These are phyloP conservation scores for Cephalopholis sonnerati DNA, from an alignment of 2,113 vertebrate genomes.

Conservation along the genomic window DNA sequence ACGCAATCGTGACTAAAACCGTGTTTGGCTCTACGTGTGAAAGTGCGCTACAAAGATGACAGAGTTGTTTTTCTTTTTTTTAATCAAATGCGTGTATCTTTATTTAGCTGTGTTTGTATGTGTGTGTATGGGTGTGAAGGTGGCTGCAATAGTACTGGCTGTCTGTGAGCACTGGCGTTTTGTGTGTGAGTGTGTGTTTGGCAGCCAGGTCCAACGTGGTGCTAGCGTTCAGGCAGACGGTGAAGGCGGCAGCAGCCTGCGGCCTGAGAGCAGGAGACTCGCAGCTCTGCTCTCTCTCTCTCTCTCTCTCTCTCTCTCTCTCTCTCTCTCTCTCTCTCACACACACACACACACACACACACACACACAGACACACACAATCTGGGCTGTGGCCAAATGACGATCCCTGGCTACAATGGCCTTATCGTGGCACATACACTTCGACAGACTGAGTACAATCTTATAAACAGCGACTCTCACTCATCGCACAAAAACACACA, in stretches of 20 bases:
- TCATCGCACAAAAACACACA: constrained; percentile 57
- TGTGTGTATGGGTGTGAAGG: constrained; percentile 69
- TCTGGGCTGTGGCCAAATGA: constrained; percentile 74
- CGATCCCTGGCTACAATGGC: constrained; percentile 67
- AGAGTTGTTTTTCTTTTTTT: constrained; percentile 57
- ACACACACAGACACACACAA: constrained; percentile 39
- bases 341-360: constrained; percentile 36
- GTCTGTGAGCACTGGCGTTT: constrained; percentile 51
- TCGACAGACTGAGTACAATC: constrained; percentile 65
- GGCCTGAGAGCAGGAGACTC: constrained; percentile 74
- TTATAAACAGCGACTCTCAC: constrained; percentile 59
- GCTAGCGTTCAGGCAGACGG: constrained; percentile 77
- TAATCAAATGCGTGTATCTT: constrained; percentile 47
- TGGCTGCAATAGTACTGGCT: constrained; percentile 67
- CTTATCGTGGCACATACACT: constrained; percentile 69
- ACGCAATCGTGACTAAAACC: constrained; percentile 72
- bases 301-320: constrained; percentile 22
- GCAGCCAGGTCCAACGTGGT: constrained; percentile 74
- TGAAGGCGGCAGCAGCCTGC: constrained; percentile 74
- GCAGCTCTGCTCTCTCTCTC: constrained; percentile 46
- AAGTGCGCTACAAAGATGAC: constrained; percentile 72
- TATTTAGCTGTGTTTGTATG: constrained; percentile 68
- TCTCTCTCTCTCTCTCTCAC: constrained; percentile 27
- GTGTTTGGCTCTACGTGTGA: constrained; percentile 69
- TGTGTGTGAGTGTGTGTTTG: constrained; percentile 72